Percentiles rank a stretch among this genome's conserved stretches.
Evolutionary conservation across 1,140 invertebrate species (phyloP).

Genomic region (Drosophila lacertosa): DNA sequence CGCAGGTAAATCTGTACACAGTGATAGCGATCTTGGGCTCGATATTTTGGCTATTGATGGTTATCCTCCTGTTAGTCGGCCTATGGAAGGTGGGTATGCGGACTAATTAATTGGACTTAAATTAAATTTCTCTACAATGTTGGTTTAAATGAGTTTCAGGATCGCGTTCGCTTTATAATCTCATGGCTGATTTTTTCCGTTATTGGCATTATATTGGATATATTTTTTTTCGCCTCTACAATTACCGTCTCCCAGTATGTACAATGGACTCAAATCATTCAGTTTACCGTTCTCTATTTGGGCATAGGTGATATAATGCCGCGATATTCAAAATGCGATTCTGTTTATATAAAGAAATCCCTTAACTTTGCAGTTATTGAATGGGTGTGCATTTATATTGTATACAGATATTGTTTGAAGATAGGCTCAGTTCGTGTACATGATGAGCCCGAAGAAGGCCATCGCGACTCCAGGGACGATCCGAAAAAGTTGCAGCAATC

Average conservation of each 20-base stretch:
- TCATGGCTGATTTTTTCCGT: constrained; percentile 48
- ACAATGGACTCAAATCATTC: not conserved
- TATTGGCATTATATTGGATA: constrained; percentile 30
- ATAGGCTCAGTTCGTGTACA: not conserved
- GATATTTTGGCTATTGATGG: constrained; percentile 42
- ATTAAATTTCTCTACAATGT: not conserved
- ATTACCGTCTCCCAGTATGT: constrained; percentile 15
- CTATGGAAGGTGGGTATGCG: constrained; percentile 33
- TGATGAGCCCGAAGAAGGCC: not conserved
- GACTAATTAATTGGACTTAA: not conserved
- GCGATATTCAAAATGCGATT: not conserved
- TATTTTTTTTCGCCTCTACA: constrained; percentile 31
- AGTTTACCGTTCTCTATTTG: constrained; percentile 39
- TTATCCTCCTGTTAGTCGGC: constrained; percentile 34
- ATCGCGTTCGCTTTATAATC: not conserved
- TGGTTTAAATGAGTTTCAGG: constrained; percentile 15
- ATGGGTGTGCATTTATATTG: constrained; percentile 39
- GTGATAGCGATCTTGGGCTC: constrained; percentile 18
- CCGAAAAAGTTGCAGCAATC: no score
- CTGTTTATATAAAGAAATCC: not conserved
- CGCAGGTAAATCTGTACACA: constrained; percentile 29
- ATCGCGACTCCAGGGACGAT: no score
- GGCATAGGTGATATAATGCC: constrained; percentile 36
- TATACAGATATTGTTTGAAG: constrained; percentile 38
- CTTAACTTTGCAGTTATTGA: constrained; percentile 29